phyloP scores from a whole-genome alignment of 2,888 invertebrate genomes.

The Drosophila melanosoma region DNA sequence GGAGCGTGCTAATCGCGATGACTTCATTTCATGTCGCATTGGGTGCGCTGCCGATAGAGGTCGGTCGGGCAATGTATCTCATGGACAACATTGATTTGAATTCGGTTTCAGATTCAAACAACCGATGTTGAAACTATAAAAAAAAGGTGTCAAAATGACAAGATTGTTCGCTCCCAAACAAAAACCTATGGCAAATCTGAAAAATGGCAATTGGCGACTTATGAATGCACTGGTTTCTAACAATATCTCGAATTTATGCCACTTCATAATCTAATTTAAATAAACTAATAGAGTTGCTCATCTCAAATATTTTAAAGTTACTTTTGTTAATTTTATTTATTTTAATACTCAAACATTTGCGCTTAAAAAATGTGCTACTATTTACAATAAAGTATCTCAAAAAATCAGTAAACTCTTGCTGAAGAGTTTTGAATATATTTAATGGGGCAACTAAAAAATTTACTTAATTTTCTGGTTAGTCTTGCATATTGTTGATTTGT shows the following conservation, averaged over 20 bases:
- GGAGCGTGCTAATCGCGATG: constrained; percentile 75
- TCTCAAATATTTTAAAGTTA: neutral
- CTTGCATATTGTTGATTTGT: neutral
- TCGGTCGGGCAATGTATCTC: constrained; percentile 67
- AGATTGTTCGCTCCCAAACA: constrained; percentile 2
- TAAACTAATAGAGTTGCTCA: neutral
- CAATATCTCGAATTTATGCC: neutral
- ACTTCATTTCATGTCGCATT: constrained; percentile 69
- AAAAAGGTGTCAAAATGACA: constrained; percentile 31
- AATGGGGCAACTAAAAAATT: neutral
- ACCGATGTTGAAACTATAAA: constrained; percentile 14
- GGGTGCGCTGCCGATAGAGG: constrained; percentile 56
- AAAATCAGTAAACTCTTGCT: neutral
- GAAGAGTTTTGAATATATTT: neutral
- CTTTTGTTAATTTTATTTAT: neutral
- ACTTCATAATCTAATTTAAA: neutral
- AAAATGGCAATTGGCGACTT: constrained; percentile 15
- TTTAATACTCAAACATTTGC: neutral
- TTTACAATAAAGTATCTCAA: neutral
- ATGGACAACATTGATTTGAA: constrained; percentile 54
- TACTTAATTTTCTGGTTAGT: neutral
- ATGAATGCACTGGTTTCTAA: constrained; percentile 20
- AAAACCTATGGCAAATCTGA: constrained; percentile 9
- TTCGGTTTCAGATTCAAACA: constrained; percentile 28
- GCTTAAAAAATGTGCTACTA: neutral